A percentile compares a stretch with the other conserved stretches of the same genome.
These are phyloP conservation scores for Trichosurus vulpecula DNA, from an alignment of 2,797 vertebrate genomes.

Conservation along the genomic window DNA sequence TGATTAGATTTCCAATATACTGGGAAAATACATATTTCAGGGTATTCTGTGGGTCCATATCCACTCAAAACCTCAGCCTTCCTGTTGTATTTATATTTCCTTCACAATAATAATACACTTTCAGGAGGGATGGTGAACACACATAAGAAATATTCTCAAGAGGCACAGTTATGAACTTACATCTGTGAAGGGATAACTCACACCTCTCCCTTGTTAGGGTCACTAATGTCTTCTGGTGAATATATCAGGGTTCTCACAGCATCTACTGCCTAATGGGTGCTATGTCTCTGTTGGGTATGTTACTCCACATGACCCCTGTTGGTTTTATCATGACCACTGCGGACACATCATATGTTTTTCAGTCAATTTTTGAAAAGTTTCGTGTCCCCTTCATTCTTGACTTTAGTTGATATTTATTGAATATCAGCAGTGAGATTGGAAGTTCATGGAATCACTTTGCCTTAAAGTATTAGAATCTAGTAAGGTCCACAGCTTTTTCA, in stretches of 20 bases:
- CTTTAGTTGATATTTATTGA: background rate
- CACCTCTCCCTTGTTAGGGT: background rate
- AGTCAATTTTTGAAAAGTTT: background rate
- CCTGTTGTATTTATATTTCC: background rate
- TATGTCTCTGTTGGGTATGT: background rate
- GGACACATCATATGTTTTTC: background rate
- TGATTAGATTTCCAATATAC: background rate
- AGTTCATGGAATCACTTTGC: background rate
- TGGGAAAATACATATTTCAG: background rate
- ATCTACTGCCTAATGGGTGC: background rate
- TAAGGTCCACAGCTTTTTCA: background rate
- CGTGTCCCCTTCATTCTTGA: background rate
- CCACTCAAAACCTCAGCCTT: background rate
- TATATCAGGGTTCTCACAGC: background rate
- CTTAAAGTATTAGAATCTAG: background rate
- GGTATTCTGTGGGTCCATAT: background rate
- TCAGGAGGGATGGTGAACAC: background rate
- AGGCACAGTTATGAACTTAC: background rate
- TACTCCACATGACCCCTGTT: background rate
- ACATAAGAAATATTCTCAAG: background rate
- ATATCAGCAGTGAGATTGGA: background rate
- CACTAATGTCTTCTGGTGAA: background rate
- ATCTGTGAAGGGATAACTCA: background rate
- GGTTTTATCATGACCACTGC: background rate
- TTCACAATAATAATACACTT: background rate